A percentile compares a stretch with the other conserved stretches of the same genome.
These are phyloP conservation scores for Turdus rufiventris DNA, from an alignment of 2,113 vertebrate species.

Conservation along the genomic window DNA sequence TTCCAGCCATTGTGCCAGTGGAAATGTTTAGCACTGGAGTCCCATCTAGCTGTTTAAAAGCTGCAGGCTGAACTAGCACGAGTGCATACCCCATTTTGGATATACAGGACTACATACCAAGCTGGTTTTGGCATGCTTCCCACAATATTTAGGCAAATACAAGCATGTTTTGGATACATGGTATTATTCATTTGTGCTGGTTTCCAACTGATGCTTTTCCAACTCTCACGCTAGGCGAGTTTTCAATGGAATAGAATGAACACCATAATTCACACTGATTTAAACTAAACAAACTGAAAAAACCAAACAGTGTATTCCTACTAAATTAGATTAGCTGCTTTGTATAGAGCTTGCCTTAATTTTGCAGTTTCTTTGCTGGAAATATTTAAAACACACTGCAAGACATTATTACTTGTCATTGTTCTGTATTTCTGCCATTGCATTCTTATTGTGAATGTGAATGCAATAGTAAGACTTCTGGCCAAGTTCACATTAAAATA, in stretches of 20 bases:
- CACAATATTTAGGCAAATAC: background rate
- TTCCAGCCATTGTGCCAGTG: constrained; percentile 18
- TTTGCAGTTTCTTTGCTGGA: background rate
- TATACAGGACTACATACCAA: background rate
- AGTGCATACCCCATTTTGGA: background rate
- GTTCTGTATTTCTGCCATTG: background rate
- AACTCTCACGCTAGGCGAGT: background rate
- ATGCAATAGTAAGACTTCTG: background rate
- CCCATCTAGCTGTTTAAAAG: background rate
- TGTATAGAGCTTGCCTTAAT: background rate
- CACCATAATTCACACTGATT: background rate
- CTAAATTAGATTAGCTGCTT: background rate
- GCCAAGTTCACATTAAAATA: constrained; percentile 9
- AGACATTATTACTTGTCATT: background rate
- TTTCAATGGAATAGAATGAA: constrained; percentile 20
- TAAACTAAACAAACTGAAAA: background rate
- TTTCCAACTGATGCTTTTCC: background rate
- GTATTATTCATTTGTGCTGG: background rate
- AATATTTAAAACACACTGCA: background rate
- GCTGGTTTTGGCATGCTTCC: constrained; percentile 1
- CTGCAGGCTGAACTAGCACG: background rate
- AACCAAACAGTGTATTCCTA: background rate
- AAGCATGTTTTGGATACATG: background rate
- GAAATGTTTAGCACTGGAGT: constrained; percentile 2
- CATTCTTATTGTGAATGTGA: constrained; percentile 9